Evolutionary conservation across 1,140 invertebrate genomes (phyloP).

Genomic region (Micrasema longulum): DNA sequence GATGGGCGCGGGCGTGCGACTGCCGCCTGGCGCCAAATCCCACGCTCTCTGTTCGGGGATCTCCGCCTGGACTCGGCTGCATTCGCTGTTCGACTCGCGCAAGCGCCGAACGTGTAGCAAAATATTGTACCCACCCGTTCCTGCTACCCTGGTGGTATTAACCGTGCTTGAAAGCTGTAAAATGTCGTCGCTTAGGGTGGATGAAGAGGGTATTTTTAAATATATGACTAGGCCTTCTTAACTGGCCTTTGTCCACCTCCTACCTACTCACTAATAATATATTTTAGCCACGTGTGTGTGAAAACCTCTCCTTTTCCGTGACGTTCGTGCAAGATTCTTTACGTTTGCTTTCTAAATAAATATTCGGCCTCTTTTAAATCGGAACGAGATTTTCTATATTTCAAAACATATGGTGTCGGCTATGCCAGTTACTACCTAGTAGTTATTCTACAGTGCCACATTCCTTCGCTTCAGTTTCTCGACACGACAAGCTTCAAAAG

Average conservation of each 20-base stretch:
- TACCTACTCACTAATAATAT: not conserved
- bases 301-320: constrained; percentile 5
- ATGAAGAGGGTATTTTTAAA: not conserved
- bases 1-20: constrained; percentile 49
- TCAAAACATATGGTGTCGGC: not conserved
- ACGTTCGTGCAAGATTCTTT: constrained; percentile 12
- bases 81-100: constrained; percentile 23
- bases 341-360: constrained; percentile 20
- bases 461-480: constrained; percentile 3
- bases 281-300: not conserved
- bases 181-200: no score
- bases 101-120: constrained; percentile 14
- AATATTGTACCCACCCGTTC: constrained; percentile 23
- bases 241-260: not conserved
- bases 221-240: not conserved
- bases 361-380: constrained; percentile 1
- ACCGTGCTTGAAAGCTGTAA: constrained; percentile 22
- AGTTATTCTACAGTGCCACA: not conserved
- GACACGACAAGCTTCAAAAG: not conserved
- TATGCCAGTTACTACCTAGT: no score
- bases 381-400: constrained; percentile 18
- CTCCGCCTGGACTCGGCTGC: constrained; percentile 32
- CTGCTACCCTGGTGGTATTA: constrained; percentile 14
- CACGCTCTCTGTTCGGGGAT: constrained; percentile 47
- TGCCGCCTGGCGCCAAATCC: constrained; percentile 46